These are phyloP conservation scores for Eretmocerus hayati DNA, from an alignment of 2,888 invertebrate species.

Conservation along the genomic window DNA sequence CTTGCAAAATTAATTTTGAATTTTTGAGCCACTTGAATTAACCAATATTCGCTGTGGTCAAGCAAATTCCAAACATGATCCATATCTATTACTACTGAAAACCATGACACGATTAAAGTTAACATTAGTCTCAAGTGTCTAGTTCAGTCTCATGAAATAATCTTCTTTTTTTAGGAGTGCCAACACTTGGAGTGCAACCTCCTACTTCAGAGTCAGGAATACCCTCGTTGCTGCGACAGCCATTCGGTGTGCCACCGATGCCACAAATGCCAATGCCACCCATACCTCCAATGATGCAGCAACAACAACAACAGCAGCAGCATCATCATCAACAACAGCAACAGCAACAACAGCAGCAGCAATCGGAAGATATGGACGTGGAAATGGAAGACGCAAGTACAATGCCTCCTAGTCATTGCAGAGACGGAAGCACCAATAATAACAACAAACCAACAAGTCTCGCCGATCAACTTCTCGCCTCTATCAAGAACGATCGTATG, in stretches of 20 bases:
- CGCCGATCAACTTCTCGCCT: slow-evolving; percentile 53
- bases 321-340: slow-evolving; percentile 42
- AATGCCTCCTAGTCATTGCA: slow-evolving; percentile 33
- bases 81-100: no score
- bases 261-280: slow-evolving; percentile 33
- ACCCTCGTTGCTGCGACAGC: slow-evolving; percentile 42
- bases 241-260: slow-evolving; percentile 41
- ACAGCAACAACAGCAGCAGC: slow-evolving; percentile 30
- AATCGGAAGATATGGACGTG: slow-evolving; percentile 74
- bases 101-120: no score
- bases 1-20: no score
- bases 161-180: slow-evolving; percentile 45
- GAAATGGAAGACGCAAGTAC: slow-evolving; percentile 60
- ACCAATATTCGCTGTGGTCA: no score
- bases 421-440: slow-evolving; percentile 4
- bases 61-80: no score
- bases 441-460: slow-evolving; percentile 35
- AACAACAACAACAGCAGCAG: slow-evolving; percentile 10
- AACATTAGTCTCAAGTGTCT: no score
- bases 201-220: slow-evolving; percentile 41
- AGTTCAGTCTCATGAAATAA: no score
- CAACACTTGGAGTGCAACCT: slow-evolving; percentile 46
- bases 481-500: slow-evolving; percentile 43
- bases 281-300: slow-evolving; percentile 29
- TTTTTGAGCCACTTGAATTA: no score